Base-by-base conservation (phyloP, 2,888 invertebrate species). In the Seladonia tumulorum region DNA sequence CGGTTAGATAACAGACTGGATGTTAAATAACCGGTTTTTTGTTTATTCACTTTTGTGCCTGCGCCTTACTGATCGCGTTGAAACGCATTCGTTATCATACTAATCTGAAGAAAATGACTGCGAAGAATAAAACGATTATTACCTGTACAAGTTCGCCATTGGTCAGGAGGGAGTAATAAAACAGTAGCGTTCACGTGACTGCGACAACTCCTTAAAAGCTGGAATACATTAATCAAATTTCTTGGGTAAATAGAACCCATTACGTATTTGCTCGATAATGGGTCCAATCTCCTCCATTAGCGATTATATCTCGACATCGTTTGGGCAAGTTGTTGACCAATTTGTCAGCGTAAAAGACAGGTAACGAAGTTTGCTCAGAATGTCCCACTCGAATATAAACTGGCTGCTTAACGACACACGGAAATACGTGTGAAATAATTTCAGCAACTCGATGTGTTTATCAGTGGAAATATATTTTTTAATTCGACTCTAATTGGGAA, bases 291-390 rank as follows among this genome's bases (percentile, higher is more conserved):
- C n/a, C 70, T 70, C 42, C 70, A 42, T 70, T 42, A 42, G 70
- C 42, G 70, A 70, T 70, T n/a, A 42, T 70, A 70, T 70, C 70
- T 42, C 14, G 22, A 70, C 42, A 42, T n/a, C n/a, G 42, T 42
- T 70, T 70, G 39, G 70, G n/a, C n/a, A 70, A 70, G 42, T 42
- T 42, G 70, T 70, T 70, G 42, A 70, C 70, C 70, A 70, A 70
- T 70, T 42, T 70, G 39, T 70, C 42, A 42, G 22, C 14, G 14
- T n/a, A 70, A 42, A 70, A n/a, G 42, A 70, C 42, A 68, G 68
- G 35, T 68, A 68, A 68, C 39, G 68, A 39, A 68, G 68, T 35
- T 68, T 68, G 22, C 39, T 22, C 22, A 39, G 68, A 22, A 39
- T 68, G 39, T 22, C 68, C 35, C 39, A 10, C 22, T 8, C 3